Evolutionary conservation across 1,140 invertebrate genomes (phyloP).

Genomic region (Olivierus martensii): DNA sequence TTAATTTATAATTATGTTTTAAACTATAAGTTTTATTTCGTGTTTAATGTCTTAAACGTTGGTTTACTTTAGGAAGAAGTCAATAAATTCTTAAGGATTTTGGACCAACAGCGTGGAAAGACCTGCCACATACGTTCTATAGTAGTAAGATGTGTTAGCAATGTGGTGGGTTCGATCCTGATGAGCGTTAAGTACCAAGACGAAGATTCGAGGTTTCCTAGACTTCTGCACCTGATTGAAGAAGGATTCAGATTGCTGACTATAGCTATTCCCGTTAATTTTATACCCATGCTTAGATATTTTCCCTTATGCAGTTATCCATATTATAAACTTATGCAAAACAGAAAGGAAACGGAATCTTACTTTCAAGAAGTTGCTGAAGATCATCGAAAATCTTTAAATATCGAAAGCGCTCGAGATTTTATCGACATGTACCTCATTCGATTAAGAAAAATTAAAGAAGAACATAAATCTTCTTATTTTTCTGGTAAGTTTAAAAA

Average conservation of each 20-base stretch:
- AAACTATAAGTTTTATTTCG: too few relatives aligned
- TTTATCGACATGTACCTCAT: slow-evolving; percentile 71
- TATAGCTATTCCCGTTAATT: slow-evolving; percentile 50
- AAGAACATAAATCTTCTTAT: slow-evolving; percentile 44
- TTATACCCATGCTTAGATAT: slow-evolving; percentile 51
- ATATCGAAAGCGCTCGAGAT: slow-evolving; percentile 57
- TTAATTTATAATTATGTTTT: too few relatives aligned
- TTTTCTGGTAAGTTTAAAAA: slow-evolving; percentile 14
- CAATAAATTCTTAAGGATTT: slow-evolving; percentile 46
- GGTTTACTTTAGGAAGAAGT: slow-evolving; percentile 50
- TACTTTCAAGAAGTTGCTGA: slow-evolving; percentile 73
- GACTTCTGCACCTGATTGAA: slow-evolving; percentile 68
- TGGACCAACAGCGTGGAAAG: slow-evolving; percentile 42
- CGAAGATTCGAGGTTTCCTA: slow-evolving; percentile 55
- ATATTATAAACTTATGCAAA: slow-evolving; percentile 54
- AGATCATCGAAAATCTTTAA: slow-evolving; percentile 56
- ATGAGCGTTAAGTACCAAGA: slow-evolving; percentile 65
- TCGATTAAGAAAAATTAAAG: slow-evolving; percentile 65
- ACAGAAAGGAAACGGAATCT: slow-evolving; percentile 62
- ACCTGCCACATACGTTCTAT: slow-evolving; percentile 53
- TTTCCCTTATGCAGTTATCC: slow-evolving; percentile 55
- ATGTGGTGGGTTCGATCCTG: slow-evolving; percentile 78
- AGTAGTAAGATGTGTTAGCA: slow-evolving; percentile 67
- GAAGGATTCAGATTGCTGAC: slow-evolving; percentile 72
- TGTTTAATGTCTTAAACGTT: too few relatives aligned